Conservation (phyloP, 2,888 invertebrate genomes). For the Aromia moschata region DNA sequence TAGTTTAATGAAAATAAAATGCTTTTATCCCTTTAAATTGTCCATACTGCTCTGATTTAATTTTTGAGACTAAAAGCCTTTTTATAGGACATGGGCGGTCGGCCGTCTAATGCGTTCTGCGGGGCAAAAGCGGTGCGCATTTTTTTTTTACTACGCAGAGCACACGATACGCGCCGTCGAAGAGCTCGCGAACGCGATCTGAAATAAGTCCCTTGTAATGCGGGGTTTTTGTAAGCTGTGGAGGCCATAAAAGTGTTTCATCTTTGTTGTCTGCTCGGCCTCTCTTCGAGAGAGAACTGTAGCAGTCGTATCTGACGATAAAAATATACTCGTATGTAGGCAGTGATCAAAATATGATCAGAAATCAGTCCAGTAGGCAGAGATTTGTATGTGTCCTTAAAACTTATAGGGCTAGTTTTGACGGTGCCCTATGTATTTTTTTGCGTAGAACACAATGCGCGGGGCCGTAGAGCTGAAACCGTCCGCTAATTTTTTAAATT, state of each 20-base stretch:
- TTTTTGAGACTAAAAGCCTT: conserved; percentile 32
- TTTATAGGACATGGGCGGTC: conserved; percentile 16
- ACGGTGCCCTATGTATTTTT: too few species aligned
- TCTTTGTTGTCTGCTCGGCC: neutral
- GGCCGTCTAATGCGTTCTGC: conserved; percentile 22
- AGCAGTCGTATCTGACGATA: too few species aligned
- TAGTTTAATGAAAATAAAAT: conserved; percentile 21
- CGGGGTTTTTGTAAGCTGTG: neutral
- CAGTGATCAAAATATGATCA: too few species aligned
- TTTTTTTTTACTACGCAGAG: conserved; percentile 6
- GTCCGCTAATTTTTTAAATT: too few species aligned
- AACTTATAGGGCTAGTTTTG: too few species aligned
- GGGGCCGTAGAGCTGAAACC: too few species aligned
- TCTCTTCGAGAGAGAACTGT: neutral
- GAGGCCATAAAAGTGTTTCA: neutral
- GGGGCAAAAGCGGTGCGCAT: conserved; percentile 12
- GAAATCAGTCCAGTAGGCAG: too few species aligned
- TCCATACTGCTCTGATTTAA: conserved; percentile 28
- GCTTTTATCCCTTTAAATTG: conserved; percentile 20
- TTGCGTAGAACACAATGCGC: too few species aligned
- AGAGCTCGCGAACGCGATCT: neutral
- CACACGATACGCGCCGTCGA: neutral
- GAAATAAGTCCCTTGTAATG: neutral
- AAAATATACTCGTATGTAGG: too few species aligned
- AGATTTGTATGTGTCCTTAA: too few species aligned